phyloP scores from a whole-genome alignment of 2,888 invertebrate species.

The Noctuana brunneofusca region DNA sequence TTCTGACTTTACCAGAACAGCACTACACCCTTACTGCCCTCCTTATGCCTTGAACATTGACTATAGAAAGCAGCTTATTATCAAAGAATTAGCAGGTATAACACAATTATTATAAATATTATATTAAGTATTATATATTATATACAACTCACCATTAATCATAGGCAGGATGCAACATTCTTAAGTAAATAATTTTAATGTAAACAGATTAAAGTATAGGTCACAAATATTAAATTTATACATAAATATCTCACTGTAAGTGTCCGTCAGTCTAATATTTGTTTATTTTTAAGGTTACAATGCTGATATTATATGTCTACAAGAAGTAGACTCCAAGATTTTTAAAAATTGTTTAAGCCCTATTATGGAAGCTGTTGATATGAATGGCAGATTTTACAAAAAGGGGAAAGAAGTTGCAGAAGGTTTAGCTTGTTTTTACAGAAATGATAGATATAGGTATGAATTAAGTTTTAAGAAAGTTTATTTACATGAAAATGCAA shows the following conservation, averaged over 20 bases:
- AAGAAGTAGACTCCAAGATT: conserved; percentile 94
- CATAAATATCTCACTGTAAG: no score
- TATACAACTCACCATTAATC: no score
- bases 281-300: conserved; percentile 87
- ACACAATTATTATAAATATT: not conserved
- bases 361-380: conserved; percentile 80
- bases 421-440: conserved; percentile 91
- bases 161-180: no score
- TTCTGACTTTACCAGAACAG: conserved; percentile 88
- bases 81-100: conserved; percentile 91
- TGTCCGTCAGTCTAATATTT: conserved; percentile 5
- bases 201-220: no score
- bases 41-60: conserved; percentile 90
- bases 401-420: conserved; percentile 90
- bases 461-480: not conserved
- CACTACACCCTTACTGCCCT: conserved; percentile 93
- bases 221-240: no score
- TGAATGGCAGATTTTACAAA: conserved; percentile 84
- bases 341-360: conserved; percentile 86
- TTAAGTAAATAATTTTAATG: no score
- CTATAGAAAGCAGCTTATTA: conserved; percentile 92
- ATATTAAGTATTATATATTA: no score
- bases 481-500: no score
- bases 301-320: conserved; percentile 94
- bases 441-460: conserved; percentile 86